These are phyloP conservation scores for Alaudala cheleensis DNA, from an alignment of 2,113 vertebrate genomes.

Conservation along the genomic window DNA sequence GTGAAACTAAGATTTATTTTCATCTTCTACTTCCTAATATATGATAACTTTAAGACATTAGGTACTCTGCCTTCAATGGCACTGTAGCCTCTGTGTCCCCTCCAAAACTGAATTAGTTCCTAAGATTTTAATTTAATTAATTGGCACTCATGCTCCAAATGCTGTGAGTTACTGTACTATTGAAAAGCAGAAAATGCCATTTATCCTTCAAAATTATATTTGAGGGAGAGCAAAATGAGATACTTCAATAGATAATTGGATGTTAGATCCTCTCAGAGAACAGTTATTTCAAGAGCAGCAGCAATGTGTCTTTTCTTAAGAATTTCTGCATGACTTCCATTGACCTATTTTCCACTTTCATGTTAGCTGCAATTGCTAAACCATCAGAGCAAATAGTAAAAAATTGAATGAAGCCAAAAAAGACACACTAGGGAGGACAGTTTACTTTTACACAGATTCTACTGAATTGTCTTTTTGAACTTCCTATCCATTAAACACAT, in stretches of 20 bases:
- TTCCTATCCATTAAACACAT: not conserved
- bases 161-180: rapidly evolving
- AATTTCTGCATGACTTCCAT: not conserved
- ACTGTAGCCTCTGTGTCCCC: not conserved
- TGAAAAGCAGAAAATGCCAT: not conserved
- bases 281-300: not conserved
- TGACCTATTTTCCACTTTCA: not conserved
- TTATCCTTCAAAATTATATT: not conserved
- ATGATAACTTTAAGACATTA: not conserved
- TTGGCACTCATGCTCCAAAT: not conserved
- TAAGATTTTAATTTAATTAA: not conserved
- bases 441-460: not conserved
- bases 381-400: not conserved
- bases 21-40: not conserved
- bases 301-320: not conserved
- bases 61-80: not conserved
- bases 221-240: not conserved
- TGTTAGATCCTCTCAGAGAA: not conserved
- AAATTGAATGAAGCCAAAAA: not conserved
- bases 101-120: not conserved
- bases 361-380: not conserved
- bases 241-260: not conserved
- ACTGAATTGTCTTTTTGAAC: not conserved
- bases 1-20: not conserved
- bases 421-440: not conserved